Evolutionary conservation across 23 tunicate species (phyloP), one percentile per base, ranked within the genome.

Genomic region (Styela clava): DNA sequence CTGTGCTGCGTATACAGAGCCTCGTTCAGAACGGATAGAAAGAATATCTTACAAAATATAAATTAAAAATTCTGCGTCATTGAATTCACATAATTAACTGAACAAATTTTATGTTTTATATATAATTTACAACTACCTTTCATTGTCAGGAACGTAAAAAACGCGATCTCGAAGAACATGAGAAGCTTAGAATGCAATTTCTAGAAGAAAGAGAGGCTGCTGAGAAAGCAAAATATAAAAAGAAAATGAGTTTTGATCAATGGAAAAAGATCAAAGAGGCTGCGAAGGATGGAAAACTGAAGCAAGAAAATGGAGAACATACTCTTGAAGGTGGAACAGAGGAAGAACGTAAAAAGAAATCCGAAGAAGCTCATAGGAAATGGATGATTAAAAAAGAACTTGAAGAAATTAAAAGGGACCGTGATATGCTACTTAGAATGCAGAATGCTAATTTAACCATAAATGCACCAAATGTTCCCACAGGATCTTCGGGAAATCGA

Each of bases 371-470:
- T 7, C 31, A 76, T 52, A 51, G 64, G 31, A 76, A 76, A 76
- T 76, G 81, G 81, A 1, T 76, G 81, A 51, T 76, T 25, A 76
- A 76, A 35, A 76, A 76, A 52, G 81, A 76, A 29, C 81, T 76
- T 64, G 65, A 36, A 26, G 62, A 76, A 76, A 25, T 76, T 7
- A 36, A 76, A 52, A 51, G 37, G n/a, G 81, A 52, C 65, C 81
- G 81, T 26, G 33, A 76, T 23, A 27, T 33, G 64, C 19, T 76
- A 64, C 30, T 76, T 7, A 36, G 81, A 1, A 44, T 67, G 71
- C 71, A 67, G 22, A 27, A 67, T 22, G 31, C 71, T 25, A 29
- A 16, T 18, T 67, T 67, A 1, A 29, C 71, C 30, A 67, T 67
- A 18, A 25, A 27, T 67, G 16, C 22, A 12, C 71, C 71, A 0